Evolutionary conservation across 1,140 invertebrate genomes (phyloP).

Genomic region (Stegodyphus dumicola): DNA sequence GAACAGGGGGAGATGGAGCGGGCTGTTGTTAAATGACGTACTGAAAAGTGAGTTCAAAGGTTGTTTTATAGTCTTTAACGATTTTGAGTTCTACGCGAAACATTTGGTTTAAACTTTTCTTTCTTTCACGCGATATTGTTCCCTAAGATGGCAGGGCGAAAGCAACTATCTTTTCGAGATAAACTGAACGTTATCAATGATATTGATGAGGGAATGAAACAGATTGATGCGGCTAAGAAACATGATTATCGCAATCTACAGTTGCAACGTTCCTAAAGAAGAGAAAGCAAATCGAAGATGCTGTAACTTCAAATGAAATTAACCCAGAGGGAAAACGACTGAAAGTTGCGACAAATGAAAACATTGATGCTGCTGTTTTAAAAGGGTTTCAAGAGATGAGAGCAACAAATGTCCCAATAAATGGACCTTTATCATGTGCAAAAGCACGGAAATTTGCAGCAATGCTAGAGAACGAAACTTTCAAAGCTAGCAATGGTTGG

Average conservation of each 20-base stretch:
- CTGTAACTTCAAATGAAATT: not conserved
- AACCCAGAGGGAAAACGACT: too few species aligned
- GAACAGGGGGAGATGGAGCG: not conserved
- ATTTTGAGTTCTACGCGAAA: too few species aligned
- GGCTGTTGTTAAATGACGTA: not conserved
- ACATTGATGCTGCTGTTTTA: too few species aligned
- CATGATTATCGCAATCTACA: not conserved
- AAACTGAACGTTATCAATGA: slow-evolving; percentile 11
- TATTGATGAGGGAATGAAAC: not conserved
- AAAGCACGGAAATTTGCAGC: too few species aligned
- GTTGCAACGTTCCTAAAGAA: slow-evolving; percentile 15
- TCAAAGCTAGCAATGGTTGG: too few species aligned
- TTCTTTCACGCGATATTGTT: too few species aligned
- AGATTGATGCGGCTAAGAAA: not conserved
- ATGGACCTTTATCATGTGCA: too few species aligned
- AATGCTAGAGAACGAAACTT: too few species aligned
- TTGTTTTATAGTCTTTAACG: not conserved
- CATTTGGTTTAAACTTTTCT: too few species aligned
- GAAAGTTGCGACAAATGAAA: too few species aligned
- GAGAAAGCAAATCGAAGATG: not conserved
- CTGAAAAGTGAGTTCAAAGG: slow-evolving; percentile 2
- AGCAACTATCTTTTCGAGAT: slow-evolving; percentile 4
- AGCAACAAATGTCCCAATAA: too few species aligned
- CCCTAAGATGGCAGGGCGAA: not conserved
- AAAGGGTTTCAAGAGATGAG: too few species aligned